Evolutionary conservation across 2,113 vertebrate genomes (phyloP), one percentile per base, ranked within the genome.

Genomic region (Bubo bubo): DNA sequence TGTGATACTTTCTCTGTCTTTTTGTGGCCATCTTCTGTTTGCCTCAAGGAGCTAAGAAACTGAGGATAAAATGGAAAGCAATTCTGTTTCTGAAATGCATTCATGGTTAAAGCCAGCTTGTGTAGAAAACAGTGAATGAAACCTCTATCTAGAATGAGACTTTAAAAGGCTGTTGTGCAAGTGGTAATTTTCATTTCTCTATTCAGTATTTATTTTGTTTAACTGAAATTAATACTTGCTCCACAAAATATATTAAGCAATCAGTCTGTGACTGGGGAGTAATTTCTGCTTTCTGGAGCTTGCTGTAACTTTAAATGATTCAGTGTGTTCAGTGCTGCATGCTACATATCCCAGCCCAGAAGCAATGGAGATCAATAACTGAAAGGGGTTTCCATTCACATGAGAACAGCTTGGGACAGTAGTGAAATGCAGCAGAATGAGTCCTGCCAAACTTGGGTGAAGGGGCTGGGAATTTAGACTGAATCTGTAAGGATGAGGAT

Each of bases 321-420:
- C 0, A 1, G 17, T 5, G 2, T 53, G 4, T 68, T 68, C 53
- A 6, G 27, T 32, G n/a, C 66, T 53, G 37, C 16, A 14, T 23
- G 43, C n/a, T 35, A 9, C 10, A 1, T 68, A 41, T 19, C 16
- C 43, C 43, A 30, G 49, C 32, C 2, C 35, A 72, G 60, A 34
- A 83, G 32, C 52, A 21, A 2, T 23, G 17, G 24, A 28, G 30
- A 8, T n/a, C n/a, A 39, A 2, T 7, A 41, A 23, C 14, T 45
- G 28, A 58, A 73, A 6, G 12, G 8, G 4, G 8, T 66, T 80
- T 71, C 59, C 27, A 10, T 32, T 35, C 45, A 58, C 2, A 15
- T 7, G 16, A 55, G 35, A 80, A 30, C 18, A 60, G n/a, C 9
- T 52, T 64, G 39, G 39, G n/a, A 21, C 2, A 39, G 35, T 6